Conservation (phyloP, 2,113 vertebrate species). For the Apaloderma vittatum region DNA sequence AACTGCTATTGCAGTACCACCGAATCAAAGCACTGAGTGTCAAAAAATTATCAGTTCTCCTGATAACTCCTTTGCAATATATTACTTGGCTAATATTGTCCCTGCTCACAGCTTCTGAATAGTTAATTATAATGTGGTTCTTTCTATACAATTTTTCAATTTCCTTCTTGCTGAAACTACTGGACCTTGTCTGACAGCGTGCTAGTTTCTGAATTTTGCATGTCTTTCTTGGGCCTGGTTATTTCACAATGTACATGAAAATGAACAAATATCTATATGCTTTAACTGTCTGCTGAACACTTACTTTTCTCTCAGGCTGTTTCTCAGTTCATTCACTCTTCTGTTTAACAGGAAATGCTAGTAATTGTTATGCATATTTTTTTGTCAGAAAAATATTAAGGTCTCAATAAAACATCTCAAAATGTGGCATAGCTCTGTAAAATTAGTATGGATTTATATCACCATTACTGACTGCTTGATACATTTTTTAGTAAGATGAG, state of each 20-base stretch:
- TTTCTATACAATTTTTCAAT: constrained; percentile 11
- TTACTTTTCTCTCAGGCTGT: neutral
- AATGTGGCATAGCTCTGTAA: neutral
- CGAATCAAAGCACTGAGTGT: neutral
- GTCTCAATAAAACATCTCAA: neutral
- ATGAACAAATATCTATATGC: neutral
- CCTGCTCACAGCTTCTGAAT: neutral
- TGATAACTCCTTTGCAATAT: neutral
- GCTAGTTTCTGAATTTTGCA: neutral
- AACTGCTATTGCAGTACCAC: neutral
- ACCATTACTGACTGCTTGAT: neutral
- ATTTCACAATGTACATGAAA: neutral
- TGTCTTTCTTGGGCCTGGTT: neutral
- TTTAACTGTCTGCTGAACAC: neutral
- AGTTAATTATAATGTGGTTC: neutral
- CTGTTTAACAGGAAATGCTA: neutral
- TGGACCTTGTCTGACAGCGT: neutral
- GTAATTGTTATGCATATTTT: neutral
- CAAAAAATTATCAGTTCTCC: neutral
- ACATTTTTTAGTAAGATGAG: neutral
- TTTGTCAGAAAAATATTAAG: neutral
- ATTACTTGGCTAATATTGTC: neutral
- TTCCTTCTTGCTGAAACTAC: neutral
- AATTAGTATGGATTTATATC: neutral
- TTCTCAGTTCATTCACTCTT: neutral